phyloP scores from a whole-genome alignment of 1,140 invertebrate species.

The Coptotermes formosanus region DNA sequence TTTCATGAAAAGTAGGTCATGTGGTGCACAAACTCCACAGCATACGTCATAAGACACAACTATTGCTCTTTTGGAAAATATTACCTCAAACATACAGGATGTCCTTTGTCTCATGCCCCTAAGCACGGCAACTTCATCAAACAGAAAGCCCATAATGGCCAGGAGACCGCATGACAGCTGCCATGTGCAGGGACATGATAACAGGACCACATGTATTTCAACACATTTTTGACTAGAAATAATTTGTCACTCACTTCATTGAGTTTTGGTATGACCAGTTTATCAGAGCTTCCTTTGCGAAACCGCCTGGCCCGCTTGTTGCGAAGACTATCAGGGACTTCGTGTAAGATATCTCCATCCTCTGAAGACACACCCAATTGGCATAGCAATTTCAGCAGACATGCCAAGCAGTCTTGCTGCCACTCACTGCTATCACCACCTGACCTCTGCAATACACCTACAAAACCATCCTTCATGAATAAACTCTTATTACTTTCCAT shows the following conservation, averaged over 20 bases:
- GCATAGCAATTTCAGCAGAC: slow-evolving; percentile 79
- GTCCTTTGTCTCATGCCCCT: no score
- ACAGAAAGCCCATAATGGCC: no score
- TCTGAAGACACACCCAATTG: slow-evolving; percentile 68
- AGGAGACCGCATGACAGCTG: no score
- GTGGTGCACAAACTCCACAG: no score
- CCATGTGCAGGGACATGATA: no score
- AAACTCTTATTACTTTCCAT: not conserved
- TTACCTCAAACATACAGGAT: no score
- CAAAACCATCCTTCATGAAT: slow-evolving; percentile 28
- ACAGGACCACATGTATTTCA: no score
- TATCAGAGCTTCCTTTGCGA: slow-evolving; percentile 49
- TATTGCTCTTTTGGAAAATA: no score
- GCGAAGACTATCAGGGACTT: slow-evolving; percentile 24
- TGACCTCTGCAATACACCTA: slow-evolving; percentile 63
- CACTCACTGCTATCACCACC: slow-evolving; percentile 78
- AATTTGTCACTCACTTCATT: slow-evolving; percentile 50
- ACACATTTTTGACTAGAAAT: no score
- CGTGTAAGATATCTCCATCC: slow-evolving; percentile 16
- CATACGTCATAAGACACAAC: no score
- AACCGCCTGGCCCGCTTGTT: slow-evolving; percentile 32
- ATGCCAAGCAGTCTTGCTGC: slow-evolving; percentile 91
- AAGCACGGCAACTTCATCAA: no score
- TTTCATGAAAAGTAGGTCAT: no score
- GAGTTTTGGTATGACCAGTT: slow-evolving; percentile 62